Base-by-base conservation (phyloP, 2,888 invertebrate genomes). In the Cephus runcator region DNA sequence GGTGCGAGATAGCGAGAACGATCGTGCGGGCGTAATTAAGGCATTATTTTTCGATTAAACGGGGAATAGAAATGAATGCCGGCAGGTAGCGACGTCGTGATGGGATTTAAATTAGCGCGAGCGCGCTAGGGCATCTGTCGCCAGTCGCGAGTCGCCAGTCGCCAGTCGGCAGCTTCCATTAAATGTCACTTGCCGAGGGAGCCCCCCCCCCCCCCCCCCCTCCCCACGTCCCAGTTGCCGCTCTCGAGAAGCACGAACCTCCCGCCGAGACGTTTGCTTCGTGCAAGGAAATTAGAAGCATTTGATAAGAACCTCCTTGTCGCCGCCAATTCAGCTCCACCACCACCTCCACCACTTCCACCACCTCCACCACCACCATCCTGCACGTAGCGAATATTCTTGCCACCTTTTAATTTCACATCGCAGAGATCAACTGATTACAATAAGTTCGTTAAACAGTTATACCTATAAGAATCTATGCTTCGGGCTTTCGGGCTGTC, bases 41-140 rank as follows among this genome's bases (percentile, higher is more conserved):
- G 85, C 87, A 88, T 89, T 88, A 88, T 87, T 89, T 88, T 88
- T 85, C 88, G 87, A 90, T 90, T 89, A 90, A 87, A 87, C 83
- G 83, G 81, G 83, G 83, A 84, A 83, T 81, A 80, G 84, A 82
- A 85, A 84, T 80, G 81, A 83, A 84, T 80, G 80, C 80, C 79
- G 80, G 75, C 82, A 85, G 82, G 84, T 84, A 84, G 83, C 82
- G 83, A 82, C 80, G 84, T 82, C 81, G 83, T 86, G 87, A 90
- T 90, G 87, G 87, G 87, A 89, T 90, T 90, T 89, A 88, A 90
- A 90, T 90, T 89, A 89, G 89, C 87, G 87, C 83, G 83, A 84
- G 77, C 82, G 80, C 78, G 76, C 77, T 82, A 79, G 84, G 86
- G 89, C 89, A 90, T 87, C 89, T 90, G 90, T 88, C 89, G 87